Evolutionary conservation across 2,888 invertebrate species (phyloP), one percentile per base, ranked within the genome.

Genomic region (Keiferia lycopersicella): DNA sequence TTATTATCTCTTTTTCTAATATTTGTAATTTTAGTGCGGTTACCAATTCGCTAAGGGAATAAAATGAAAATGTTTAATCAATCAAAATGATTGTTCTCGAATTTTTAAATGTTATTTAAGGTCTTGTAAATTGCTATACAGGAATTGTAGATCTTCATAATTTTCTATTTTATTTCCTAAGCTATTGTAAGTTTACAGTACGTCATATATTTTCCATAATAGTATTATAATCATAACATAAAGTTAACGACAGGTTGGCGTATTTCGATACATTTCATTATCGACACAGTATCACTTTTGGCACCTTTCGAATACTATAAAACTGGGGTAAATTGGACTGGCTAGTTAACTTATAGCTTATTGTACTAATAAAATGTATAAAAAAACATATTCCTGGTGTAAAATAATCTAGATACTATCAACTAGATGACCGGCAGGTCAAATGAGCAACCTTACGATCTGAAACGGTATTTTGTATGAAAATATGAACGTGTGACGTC

Each of bases 1-100:
- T 65, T 65, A 64, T 56, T 30, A 53, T 53, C 11, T 58, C 56
- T 26, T 8, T 34, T 34, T 56, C 58, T 65, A 34, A 56, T 53
- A 65, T 34, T 30, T 56, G 38, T 63, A 61, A 39, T 61, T 61
- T 61, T 50, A 50, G 50, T 41, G 38, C 38, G 26, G 64, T 64
- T 64, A 50, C 50, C 59, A 38, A 38, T 34, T 38, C 14, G 56
- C 51, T 26, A 20, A 38, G 34, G 20, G 30, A 39, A 58, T 58
- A 20, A 48, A 59, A 45, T 60, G 16, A 45, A 26, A 60, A 48
- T 56, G 6, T 53, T 26, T 11, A 53, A 26, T 2, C 53, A 26
- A 18, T 22, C 30, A 56, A 0, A 22, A 12, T 30, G 30, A 30
- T 26, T 30, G 45, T 45, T 45, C 45, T 45, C n/a, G n/a, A 45